Conservation (phyloP, 2,888 invertebrate genomes). For the Hypsopygia costalis region DNA sequence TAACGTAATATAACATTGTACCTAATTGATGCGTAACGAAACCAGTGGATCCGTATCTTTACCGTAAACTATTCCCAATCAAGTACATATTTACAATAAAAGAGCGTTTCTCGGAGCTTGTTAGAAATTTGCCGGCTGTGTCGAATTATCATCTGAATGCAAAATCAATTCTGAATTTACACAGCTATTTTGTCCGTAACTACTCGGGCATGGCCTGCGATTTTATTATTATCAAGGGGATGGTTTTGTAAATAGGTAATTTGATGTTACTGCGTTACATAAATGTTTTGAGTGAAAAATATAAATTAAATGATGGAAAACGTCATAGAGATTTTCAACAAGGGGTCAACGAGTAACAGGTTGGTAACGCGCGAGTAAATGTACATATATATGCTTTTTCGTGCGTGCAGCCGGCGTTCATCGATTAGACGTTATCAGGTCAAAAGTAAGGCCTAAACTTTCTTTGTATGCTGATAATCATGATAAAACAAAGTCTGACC, state of each 20-base stretch:
- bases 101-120: conserved; percentile 31
- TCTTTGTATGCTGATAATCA: background rate
- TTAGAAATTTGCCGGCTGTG: conserved; percentile 47
- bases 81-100: conserved; percentile 36
- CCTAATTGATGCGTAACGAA: too few species aligned
- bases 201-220: conserved; percentile 36
- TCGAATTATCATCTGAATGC: conserved; percentile 67
- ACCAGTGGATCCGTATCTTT: too few species aligned
- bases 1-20: too few species aligned
- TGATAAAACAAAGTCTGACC: background rate
- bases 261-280: conserved; percentile 15
- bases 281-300: conserved; percentile 1
- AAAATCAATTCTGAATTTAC: conserved; percentile 66
- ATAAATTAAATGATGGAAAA: background rate
- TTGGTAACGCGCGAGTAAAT: too few species aligned
- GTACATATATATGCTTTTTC: too few species aligned
- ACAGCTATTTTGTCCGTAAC: conserved; percentile 47
- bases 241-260: conserved; percentile 36
- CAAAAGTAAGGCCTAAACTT: too few species aligned
- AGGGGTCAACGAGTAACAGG: too few species aligned
- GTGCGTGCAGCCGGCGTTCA: too few species aligned
- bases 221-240: conserved; percentile 44
- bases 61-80: conserved; percentile 26
- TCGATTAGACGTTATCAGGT: too few species aligned
- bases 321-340: too few species aligned